Evolutionary conservation across 2,888 invertebrate species (phyloP), one percentile per base, ranked within the genome.

Genomic region (Atrina japonica): DNA sequence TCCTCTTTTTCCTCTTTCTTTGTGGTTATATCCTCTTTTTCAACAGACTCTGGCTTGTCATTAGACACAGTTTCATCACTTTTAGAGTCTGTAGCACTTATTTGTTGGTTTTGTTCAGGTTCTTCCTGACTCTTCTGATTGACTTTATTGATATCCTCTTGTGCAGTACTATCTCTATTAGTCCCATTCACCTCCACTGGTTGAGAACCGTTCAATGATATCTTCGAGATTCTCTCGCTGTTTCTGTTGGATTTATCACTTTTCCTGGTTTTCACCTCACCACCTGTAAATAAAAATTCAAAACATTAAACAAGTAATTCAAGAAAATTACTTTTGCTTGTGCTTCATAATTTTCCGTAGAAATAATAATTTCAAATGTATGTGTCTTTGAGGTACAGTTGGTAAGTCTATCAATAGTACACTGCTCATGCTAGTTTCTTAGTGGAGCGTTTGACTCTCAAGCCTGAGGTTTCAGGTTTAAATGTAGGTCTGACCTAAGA

Each of bases 221-320:
- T 56, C 23, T 56, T 56, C 2, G 56, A 56, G 1, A 40, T 56
- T 40, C 56, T 35, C 6, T 35, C 56, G 16, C 40, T 40, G 14
- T 40, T 40, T 27, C 56, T 40, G 29, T 56, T 56, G 40, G 56
- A 40, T 40, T 56, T 56, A 35, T 40, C 35, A 9, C 35, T 40
- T 5, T 40, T 56, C 23, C 35, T 56, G 23, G 30, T 56, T 23
- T 35, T 40, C 11, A 23, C 18, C 3, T 35, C 56, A 11, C 56
- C 53, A 14, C 27, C 56, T 27, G 35, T n/a, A 27, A 56, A 3
- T 18, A 56, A 18, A 23, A 7, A 9, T n/a, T 43, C n/a, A 18
- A n/a, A 43, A n/a, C 18, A 43, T n/a, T 43, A 18, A 43, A 43
- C 18, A 18, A 43, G 45, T 43, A 43, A 16, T 18, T 43, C n/a